Base-by-base conservation (phyloP, 1,140 invertebrate genomes). In the Chelonus insularis region DNA sequence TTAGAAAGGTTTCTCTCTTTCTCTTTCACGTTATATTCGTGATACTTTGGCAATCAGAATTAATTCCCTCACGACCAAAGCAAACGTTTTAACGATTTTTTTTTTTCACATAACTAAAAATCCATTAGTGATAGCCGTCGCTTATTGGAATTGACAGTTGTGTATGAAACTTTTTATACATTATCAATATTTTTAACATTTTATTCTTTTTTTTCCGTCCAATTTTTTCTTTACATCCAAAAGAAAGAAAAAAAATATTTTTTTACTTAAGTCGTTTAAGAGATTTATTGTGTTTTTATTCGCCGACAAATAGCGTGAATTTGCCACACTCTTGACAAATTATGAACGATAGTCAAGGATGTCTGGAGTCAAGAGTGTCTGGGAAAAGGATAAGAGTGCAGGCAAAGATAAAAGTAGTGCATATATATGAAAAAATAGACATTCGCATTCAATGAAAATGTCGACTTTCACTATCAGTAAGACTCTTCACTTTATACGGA, bases 41-140 rank as follows among this genome's bases (percentile, higher is more conserved):
- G 12, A 51, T 25, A 20, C 48, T 36, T 47, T 54, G 66, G 63
- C 70, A 69, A 75, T 73, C 62, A 64, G 67, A 74, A 76, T 75
- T 76, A 73, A 76, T 76, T 74, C 71, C 63, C 69, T 72, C 68
- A 64, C 66, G 63, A 59, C 57, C 20, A 20, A 54, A 58, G 59
- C 57, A 68, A 69, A 67, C 52, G 62, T 70, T 77, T 74, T 69
- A 72, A 75, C 69, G 64, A 64, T 54, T 36, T 54, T 37, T 37
- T 37, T 67, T 70, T 65, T 58, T 60, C 51, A 63, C 57, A 65
- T 68, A 72, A 72, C 67, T 68, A 65, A 65, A 70, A 75, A 74
- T 73, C 70, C 70, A 76, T 75, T 74, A 73, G 69, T 57, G 8
- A 41, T 29, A 29, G 25, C 7, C 25, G 25, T 29, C 25, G 7